Evolutionary conservation across 2,113 vertebrate genomes (phyloP).

Genomic region (Leptosomus discolor): DNA sequence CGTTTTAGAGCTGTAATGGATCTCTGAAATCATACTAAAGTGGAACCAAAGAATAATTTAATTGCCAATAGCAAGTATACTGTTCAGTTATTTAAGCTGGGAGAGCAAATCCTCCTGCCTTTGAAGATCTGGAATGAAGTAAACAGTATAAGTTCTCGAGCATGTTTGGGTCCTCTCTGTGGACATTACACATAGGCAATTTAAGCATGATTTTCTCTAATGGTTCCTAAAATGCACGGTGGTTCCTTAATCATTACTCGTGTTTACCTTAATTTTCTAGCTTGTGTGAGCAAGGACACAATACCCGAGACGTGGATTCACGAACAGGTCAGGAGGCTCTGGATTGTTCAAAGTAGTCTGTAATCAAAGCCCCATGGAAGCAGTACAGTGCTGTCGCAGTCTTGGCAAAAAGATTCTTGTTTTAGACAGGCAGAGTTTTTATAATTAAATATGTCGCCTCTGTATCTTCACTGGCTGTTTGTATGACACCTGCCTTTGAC

Average conservation of each 20-base stretch:
- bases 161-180: neutral
- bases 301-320: neutral
- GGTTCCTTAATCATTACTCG: neutral
- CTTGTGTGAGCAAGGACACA: neutral
- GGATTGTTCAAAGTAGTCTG: fast-evolving
- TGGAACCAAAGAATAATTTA: neutral
- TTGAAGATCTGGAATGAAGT: neutral
- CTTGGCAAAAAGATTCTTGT: neutral
- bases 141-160: neutral
- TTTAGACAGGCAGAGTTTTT: neutral
- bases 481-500: neutral
- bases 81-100: neutral
- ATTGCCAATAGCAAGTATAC: neutral
- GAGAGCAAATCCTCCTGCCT: neutral
- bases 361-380: neutral
- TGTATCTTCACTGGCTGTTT: neutral
- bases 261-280: neutral
- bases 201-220: neutral
- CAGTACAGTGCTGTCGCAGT: neutral
- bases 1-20: neutral
- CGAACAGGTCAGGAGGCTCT: neutral
- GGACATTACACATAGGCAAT: neutral
- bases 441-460: neutral
- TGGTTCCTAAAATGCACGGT: neutral
- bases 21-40: neutral